Evolutionary conservation across 2,797 vertebrate genomes (phyloP).

Genomic region (Microcaecilia unicolor): DNA sequence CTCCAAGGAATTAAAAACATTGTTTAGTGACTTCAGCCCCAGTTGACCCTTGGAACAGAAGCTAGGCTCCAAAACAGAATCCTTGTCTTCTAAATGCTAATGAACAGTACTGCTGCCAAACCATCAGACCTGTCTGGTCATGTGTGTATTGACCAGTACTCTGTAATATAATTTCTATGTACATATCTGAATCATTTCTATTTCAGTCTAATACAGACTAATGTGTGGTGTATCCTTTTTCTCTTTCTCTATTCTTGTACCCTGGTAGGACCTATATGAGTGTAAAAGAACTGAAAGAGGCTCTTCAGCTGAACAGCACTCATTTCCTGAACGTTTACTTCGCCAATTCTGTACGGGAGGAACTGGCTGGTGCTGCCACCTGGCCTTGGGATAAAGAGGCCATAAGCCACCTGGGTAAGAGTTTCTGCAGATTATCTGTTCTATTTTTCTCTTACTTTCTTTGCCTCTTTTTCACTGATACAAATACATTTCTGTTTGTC

Average conservation of each 20-base stretch:
- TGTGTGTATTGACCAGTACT: not conserved
- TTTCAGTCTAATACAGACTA: not conserved
- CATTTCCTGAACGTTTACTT: constrained; percentile 92
- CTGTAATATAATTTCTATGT: accelerated
- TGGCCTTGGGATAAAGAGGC: constrained; percentile 98
- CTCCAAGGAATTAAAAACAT: no score
- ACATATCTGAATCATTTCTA: not conserved
- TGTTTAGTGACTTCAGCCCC: no score
- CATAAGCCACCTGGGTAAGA: constrained; percentile 78
- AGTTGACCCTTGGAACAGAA: no score
- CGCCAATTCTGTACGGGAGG: constrained; percentile 82
- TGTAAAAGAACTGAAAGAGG: constrained; percentile 88
- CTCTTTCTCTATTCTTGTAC: not conserved
- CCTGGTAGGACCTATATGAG: constrained; percentile 82
- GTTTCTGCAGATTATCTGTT: no score
- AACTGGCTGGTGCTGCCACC: constrained; percentile 87
- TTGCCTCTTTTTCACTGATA: not conserved
- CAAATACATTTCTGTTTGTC: not conserved
- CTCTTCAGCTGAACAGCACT: constrained; percentile 71
- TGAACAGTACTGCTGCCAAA: not conserved
- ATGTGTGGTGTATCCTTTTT: not conserved
- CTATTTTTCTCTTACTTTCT: constrained; percentile 1
- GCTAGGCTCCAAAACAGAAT: no score
- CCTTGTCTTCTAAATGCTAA: no score
- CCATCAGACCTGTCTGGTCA: not conserved